phyloP scores from a whole-genome alignment of 2,113 vertebrate species.

The Atherinomorus stipes region DNA sequence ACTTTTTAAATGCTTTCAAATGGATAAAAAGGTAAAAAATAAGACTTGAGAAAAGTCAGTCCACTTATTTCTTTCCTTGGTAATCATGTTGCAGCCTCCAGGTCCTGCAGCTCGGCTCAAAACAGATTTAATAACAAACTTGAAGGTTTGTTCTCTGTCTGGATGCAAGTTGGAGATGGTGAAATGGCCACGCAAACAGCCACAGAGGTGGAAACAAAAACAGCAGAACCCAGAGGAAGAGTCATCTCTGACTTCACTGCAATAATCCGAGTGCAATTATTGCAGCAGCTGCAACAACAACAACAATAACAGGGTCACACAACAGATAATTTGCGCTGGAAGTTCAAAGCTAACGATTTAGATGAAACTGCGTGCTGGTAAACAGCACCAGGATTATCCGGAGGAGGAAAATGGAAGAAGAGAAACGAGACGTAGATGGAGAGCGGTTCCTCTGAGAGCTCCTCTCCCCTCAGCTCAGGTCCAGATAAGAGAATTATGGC shows the following conservation, averaged over 20 bases:
- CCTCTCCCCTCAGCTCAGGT: conserved; percentile 76
- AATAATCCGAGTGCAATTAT: conserved; percentile 78
- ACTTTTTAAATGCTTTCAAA: background rate
- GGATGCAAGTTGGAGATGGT: background rate
- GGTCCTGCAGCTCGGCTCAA: background rate
- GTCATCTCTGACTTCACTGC: conserved; percentile 49
- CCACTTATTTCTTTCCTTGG: background rate
- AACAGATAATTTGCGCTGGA: conserved; percentile 63
- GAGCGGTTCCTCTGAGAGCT: conserved; percentile 80
- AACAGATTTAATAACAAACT: conserved; percentile 36
- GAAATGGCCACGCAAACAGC: conserved; percentile 31
- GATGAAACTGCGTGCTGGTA: conserved; percentile 67
- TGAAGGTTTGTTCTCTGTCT: conserved; percentile 18
- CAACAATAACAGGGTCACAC: conserved; percentile 69
- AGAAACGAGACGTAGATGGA: conserved; percentile 78
- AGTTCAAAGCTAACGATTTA: conserved; percentile 76
- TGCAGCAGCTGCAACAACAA: conserved; percentile 62
- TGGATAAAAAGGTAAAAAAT: conserved; percentile 1
- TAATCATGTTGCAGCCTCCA: conserved; percentile 32
- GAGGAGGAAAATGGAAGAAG: conserved; percentile 54
- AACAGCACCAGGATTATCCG: conserved; percentile 85
- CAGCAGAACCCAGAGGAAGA: conserved; percentile 48
- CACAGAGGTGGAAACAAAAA: conserved; percentile 30
- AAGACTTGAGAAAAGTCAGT: background rate
- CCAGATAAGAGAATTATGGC: conserved; percentile 90